These are phyloP conservation scores for Vollenhovia emeryi DNA, from an alignment of 1,140 invertebrate species.

Conservation along the genomic window DNA sequence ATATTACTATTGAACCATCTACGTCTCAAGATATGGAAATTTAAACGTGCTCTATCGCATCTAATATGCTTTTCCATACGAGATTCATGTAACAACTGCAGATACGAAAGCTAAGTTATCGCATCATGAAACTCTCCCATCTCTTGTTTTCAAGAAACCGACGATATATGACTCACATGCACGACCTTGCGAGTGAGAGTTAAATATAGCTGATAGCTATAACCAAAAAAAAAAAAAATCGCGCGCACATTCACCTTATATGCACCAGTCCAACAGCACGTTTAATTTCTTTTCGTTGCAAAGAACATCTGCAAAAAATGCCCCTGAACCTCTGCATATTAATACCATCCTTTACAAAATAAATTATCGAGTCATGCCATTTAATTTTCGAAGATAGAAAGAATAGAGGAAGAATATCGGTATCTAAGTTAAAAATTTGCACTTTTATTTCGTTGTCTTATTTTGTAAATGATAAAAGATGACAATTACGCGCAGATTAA, in stretches of 20 bases:
- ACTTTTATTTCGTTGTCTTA: background rate
- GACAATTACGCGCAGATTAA: background rate
- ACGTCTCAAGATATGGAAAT: background rate
- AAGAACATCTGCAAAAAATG: background rate
- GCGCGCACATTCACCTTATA: slow-evolving; percentile 8
- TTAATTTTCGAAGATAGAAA: background rate
- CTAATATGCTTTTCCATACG: background rate
- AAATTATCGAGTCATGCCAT: background rate
- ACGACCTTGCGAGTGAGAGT: slow-evolving; percentile 40
- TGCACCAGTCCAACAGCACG: background rate
- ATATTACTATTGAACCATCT: background rate
- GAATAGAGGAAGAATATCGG: background rate
- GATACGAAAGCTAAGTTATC: background rate
- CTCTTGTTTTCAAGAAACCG: slow-evolving; percentile 22
- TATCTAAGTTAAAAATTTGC: background rate
- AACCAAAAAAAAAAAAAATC: slow-evolving; percentile 48
- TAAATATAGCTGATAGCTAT: slow-evolving; percentile 38
- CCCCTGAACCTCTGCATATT: background rate
- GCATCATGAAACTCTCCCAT: slow-evolving; percentile 16
- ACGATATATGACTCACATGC: slow-evolving; percentile 30
- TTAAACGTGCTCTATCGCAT: background rate
- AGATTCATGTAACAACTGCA: background rate
- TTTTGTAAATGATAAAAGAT: background rate
- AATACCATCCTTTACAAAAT: background rate
- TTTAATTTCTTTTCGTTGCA: slow-evolving; percentile 15